Base-by-base conservation (phyloP, 35 echinoderm and acorn worm species). In the Amphiura filiformis region DNA sequence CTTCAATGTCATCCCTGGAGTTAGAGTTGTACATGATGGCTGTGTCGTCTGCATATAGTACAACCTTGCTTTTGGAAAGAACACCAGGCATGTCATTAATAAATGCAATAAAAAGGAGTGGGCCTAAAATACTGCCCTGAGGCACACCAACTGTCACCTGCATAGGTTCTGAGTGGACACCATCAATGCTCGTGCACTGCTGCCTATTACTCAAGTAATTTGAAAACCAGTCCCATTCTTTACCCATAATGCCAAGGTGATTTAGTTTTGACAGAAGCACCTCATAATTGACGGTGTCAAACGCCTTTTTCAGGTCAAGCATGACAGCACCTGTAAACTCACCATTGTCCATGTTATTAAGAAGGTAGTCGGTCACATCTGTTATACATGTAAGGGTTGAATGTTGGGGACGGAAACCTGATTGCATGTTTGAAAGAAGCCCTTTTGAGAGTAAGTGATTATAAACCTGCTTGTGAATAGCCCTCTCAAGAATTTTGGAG, bases 401-500 rank as follows among this genome's bases (percentile, higher is more conserved):
- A 47, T 70, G 61, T 39, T 34, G 31, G 17, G 56, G 12, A 13
- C 61, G n/a, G 37, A 86, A 86, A 76, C 84, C 84, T 56, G 84
- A 86, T 86, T 86, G 84, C 4, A 30, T 37, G 36, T 76, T 38
- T 34, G 31, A 31, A 56, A 86, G 52, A 15, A 86, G 52, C 36
- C 17, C 32, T 17, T 82, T 0, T 82, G 0, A 17, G 17, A n/a
- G 14, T 38, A 82, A 82, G 31, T 86, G 38, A 20, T 86, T 36
- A 34, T 86, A 75, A 22, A 86, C 18, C 37, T 86, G 84, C 11
- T 0, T 35, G 22, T 77, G 70, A 39, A 86, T 37, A 39, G 70
- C 70, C 17, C 31, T 86, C 38, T 86, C 61, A 35, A 86, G 38
- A 30, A 86, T 70, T 86, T 86, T 86, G 56, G 84, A 70, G n/a